Evolutionary conservation across 2,113 vertebrate species (phyloP).

Genomic region (Apeltes quadracus): DNA sequence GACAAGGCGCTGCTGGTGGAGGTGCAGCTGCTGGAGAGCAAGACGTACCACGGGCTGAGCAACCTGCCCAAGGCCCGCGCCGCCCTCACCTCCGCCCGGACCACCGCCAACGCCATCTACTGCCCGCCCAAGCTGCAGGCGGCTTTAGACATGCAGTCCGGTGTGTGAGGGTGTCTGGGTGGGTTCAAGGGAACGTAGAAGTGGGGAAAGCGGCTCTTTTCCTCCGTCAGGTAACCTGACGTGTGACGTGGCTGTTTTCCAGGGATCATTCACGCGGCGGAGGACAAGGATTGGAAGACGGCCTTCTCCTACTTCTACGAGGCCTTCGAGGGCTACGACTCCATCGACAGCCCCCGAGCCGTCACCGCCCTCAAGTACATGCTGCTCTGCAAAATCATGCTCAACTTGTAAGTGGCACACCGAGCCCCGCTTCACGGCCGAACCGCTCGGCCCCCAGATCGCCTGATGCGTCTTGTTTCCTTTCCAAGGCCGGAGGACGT

Average conservation of each 20-base stretch:
- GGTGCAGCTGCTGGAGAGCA: slow-evolving; percentile 96
- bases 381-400: slow-evolving; percentile 98
- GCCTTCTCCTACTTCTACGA: slow-evolving; percentile 98
- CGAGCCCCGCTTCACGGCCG: too few relatives aligned
- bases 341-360: slow-evolving; percentile 92
- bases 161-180: slow-evolving; percentile 56
- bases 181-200: background rate
- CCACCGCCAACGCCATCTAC: slow-evolving; percentile 98
- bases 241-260: background rate
- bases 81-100: slow-evolving; percentile 94
- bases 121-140: slow-evolving; percentile 97
- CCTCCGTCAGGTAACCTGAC: too few relatives aligned
- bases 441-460: background rate
- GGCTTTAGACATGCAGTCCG: slow-evolving; percentile 97
- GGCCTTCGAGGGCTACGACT: slow-evolving; percentile 96
- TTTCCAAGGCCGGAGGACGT: slow-evolving; percentile 91
- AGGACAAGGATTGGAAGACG: slow-evolving; percentile 98
- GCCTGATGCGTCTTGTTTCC: background rate
- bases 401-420: slow-evolving; percentile 82
- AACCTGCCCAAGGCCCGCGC: slow-evolving; percentile 96
- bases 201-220: too few relatives aligned
- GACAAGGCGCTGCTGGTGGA: slow-evolving; percentile 97
- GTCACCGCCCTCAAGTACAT: slow-evolving; percentile 96
- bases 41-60: slow-evolving; percentile 96
- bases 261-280: slow-evolving; percentile 97